Evolutionary conservation across 2,797 vertebrate species (phyloP), one percentile per base, ranked within the genome.

Genomic region (Argyrosomus regius): DNA sequence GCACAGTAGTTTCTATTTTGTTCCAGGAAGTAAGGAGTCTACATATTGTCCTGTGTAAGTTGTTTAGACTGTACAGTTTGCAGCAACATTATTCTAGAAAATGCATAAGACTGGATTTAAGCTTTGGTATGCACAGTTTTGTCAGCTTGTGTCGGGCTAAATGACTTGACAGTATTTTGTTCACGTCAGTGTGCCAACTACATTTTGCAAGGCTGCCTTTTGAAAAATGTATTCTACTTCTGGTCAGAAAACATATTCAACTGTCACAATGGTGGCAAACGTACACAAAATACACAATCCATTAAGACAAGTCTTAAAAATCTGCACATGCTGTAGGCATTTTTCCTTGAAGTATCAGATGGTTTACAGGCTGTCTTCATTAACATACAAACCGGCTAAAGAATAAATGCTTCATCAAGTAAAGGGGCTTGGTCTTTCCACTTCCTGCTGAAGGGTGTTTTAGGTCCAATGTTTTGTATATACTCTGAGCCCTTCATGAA

Each of bases 41-140:
- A 85, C 87, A 84, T 50, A 43, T 59, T 49, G 77, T 88, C 91
- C 85, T 83, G 75, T 89, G 79, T 89, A 53, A 61, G 52, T 81
- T 85, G 72, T 56, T 75, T 84, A 60, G 75, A 75, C 67, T 87
- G 73, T 88, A 79, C 90, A 91, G 90, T 75, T 87, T 89, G 82
- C 91, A 94, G 94, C 91, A 92, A 94, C 91, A 91, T 90, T 77
- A 82, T 88, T 90, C 90, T 93, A 93, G 84, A 94, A 95, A 95
- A 91, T 92, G 92, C 93, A 94, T 93, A 93, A 95, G 96, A 95
- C 95, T 91, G 89, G 87, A 92, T 94, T 84, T 91, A 95, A 96
- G 96, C 96, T 97, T 97, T 98, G 97, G 97, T 97, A 96, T 95
- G 92, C 89, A 91, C 88, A 81, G 86, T 87, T 92, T 89, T 75